A percentile compares a stretch with the other conserved stretches of the same genome.
phyloP scores from a whole-genome alignment of 2,797 vertebrate genomes.

The Muscicapa comitata region DNA sequence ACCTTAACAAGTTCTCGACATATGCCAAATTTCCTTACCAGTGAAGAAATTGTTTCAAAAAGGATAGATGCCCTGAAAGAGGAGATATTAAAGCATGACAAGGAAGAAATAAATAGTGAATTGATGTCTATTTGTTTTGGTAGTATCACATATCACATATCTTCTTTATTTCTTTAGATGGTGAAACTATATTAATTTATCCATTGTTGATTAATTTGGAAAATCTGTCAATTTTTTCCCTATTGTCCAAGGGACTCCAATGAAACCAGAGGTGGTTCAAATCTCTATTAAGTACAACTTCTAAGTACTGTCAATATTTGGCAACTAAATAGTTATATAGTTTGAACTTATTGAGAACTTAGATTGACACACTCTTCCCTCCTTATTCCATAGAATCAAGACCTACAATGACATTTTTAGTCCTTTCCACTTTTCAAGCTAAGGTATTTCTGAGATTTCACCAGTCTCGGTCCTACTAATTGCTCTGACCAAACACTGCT shows the following conservation, averaged over 20 bases:
- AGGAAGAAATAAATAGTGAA: not conserved
- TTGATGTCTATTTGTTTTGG: not conserved
- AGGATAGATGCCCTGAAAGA: not conserved
- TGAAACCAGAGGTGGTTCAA: not conserved
- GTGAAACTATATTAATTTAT: not conserved
- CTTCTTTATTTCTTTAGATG: not conserved
- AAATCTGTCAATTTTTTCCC: not conserved
- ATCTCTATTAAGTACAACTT: not conserved
- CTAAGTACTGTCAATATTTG: not conserved
- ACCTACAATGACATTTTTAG: not conserved
- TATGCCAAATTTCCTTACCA: not conserved
- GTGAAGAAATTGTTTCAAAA: not conserved
- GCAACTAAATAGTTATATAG: not conserved
- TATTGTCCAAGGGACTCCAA: not conserved
- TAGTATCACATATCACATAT: accelerated
- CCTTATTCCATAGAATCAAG: not conserved
- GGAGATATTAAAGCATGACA: not conserved
- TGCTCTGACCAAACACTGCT: not conserved
- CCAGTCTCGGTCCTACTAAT: not conserved
- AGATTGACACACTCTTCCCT: not conserved
- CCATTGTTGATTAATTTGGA: not conserved
- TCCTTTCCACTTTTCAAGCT: not conserved
- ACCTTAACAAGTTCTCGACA: not conserved
- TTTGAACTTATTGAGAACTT: not conserved
- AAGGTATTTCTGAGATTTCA: not conserved